A percentile compares a stretch with the other conserved stretches of the same genome.
Conservation (phyloP, 2,113 vertebrate species). For the Phycodurus eques region DNA sequence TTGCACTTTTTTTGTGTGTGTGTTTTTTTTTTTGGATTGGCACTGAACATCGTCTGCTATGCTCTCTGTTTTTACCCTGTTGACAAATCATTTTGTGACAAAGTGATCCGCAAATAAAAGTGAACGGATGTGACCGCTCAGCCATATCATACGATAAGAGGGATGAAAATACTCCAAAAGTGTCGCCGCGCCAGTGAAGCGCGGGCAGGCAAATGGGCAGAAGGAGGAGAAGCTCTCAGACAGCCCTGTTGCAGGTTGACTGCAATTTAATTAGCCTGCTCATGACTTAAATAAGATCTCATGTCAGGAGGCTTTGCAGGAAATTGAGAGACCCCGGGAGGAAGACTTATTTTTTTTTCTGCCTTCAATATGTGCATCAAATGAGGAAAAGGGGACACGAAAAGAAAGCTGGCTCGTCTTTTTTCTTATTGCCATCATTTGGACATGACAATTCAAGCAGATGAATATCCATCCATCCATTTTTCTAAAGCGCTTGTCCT, state of each 20-base stretch:
- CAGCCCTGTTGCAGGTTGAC: constrained; percentile 40
- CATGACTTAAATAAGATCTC: constrained; percentile 35
- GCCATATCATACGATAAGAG: constrained; percentile 33
- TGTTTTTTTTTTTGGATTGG: not conserved
- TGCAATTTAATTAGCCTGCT: constrained; percentile 43
- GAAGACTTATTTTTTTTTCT: constrained; percentile 16
- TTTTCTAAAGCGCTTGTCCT: not conserved
- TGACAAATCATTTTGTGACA: constrained; percentile 21
- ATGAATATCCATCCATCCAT: not conserved
- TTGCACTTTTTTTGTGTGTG: not conserved
- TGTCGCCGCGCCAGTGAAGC: constrained; percentile 23
- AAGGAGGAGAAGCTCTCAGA: constrained; percentile 24
- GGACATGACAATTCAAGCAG: not conserved
- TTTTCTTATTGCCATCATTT: not conserved
- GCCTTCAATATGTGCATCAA: constrained; percentile 12
- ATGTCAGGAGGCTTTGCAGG: constrained; percentile 18
- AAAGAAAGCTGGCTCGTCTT: not conserved
- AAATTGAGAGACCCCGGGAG: constrained; percentile 4
- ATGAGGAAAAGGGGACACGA: constrained; percentile 7
- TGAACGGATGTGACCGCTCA: constrained; percentile 39
- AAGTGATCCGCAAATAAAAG: constrained; percentile 41
- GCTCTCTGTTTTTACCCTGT: not conserved
- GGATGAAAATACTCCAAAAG: constrained; percentile 37
- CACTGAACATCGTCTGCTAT: not conserved
- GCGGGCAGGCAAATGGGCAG: constrained; percentile 22